Conservation (phyloP, 2,888 invertebrate genomes). For the Andrena chrysosceles region DNA sequence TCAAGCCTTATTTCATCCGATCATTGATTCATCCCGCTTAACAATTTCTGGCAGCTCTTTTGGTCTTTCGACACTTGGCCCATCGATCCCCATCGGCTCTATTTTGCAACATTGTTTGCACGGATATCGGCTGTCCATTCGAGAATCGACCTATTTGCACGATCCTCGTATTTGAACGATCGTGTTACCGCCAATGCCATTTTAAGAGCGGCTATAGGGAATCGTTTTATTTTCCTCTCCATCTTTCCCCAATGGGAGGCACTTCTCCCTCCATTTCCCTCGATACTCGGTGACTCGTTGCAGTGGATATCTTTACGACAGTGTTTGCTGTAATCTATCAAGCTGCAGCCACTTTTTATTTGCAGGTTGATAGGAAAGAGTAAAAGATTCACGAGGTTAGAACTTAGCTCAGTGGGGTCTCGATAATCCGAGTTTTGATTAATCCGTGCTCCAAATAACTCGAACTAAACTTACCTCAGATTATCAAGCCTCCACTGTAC, state of each 20-base stretch:
- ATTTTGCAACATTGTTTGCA: constrained; percentile 55
- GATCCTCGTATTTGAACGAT: constrained; percentile 20
- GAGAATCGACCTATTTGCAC: constrained; percentile 45
- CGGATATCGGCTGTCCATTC: constrained; percentile 29
- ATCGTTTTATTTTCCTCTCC: not conserved
- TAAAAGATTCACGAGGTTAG: not conserved
- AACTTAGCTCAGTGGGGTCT: not conserved
- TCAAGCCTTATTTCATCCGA: constrained; percentile 12
- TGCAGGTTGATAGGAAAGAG: not conserved
- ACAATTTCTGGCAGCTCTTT: constrained; percentile 47
- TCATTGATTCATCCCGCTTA: constrained; percentile 27
- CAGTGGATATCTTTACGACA: not conserved
- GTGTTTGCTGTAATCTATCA: not conserved
- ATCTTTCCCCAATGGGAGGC: not conserved
- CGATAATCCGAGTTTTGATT: not conserved
- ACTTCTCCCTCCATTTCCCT: not conserved
- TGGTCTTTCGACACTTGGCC: constrained; percentile 54
- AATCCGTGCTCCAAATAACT: not conserved
- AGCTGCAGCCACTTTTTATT: not conserved
- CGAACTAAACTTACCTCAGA: too few relatives aligned
- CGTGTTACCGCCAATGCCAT: constrained; percentile 11
- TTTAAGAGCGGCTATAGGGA: not conserved
- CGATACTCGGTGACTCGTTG: not conserved
- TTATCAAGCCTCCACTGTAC: too few relatives aligned
- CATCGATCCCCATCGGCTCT: constrained; percentile 26